Evolutionary conservation across 2,113 vertebrate species (phyloP).

Genomic region (Paradoxurus hermaphroditus): DNA sequence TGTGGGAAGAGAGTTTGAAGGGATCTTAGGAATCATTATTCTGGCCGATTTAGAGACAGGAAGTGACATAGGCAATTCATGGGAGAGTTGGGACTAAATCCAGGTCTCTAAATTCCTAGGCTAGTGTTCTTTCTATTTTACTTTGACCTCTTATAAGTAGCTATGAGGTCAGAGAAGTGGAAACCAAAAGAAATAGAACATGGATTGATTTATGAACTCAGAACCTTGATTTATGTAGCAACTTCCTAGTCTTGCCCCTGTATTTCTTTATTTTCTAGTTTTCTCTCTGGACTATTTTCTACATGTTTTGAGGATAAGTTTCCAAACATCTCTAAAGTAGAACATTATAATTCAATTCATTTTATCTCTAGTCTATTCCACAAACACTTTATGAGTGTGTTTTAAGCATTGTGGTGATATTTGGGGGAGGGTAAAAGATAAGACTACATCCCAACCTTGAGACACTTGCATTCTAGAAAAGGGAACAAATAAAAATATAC

Average conservation of each 20-base stretch:
- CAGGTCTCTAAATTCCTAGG: background rate
- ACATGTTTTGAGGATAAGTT: background rate
- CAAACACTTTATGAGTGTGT: background rate
- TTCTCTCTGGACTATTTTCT: slow-evolving; percentile 11
- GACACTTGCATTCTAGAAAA: background rate
- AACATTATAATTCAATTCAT: background rate
- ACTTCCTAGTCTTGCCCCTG: background rate
- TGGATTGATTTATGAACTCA: background rate
- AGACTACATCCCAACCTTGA: background rate
- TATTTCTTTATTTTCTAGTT: background rate
- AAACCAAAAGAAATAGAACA: background rate
- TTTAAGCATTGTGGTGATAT: background rate
- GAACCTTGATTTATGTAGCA: background rate
- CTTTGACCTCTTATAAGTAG: background rate
- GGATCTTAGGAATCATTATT: slow-evolving; percentile 39
- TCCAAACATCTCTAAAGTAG: background rate
- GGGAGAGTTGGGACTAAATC: slow-evolving; percentile 9
- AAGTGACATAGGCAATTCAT: background rate
- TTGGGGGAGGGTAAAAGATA: background rate
- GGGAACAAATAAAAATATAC: background rate
- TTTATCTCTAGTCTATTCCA: background rate
- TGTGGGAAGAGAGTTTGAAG: background rate
- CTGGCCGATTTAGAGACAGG: background rate
- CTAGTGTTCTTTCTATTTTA: background rate
- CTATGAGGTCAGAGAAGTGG: background rate